Evolutionary conservation across 2,888 invertebrate species (phyloP).

Genomic region (Netelia inedita): DNA sequence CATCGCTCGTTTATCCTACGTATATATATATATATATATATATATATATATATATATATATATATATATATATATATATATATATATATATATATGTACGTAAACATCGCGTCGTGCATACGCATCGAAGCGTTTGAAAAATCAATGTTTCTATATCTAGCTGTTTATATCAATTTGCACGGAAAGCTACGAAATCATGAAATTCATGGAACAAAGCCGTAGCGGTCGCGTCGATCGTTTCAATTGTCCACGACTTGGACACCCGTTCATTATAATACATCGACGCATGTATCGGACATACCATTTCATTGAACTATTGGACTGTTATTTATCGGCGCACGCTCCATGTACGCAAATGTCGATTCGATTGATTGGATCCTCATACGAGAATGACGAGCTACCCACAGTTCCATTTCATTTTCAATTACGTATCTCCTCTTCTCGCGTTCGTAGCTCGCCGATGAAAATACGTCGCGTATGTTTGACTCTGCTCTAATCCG

Average conservation of each 20-base stretch:
- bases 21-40: not conserved
- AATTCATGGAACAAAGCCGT: not conserved
- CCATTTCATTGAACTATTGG: not conserved
- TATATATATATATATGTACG: not conserved
- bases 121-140: not conserved
- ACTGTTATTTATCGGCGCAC: slow-evolving; percentile 11
- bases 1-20: not conserved
- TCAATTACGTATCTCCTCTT: slow-evolving; percentile 16
- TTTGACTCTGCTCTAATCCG: slow-evolving; percentile 25
- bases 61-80: too few species aligned
- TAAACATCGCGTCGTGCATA: not conserved
- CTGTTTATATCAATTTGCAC: not conserved
- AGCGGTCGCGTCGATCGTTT: not conserved
- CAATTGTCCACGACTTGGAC: not conserved
- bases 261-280: not conserved
- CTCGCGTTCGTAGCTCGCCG: slow-evolving; percentile 3
- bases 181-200: not conserved
- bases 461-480: not conserved
- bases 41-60: too few species aligned
- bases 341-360: not conserved
- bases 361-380: slow-evolving; percentile 1
- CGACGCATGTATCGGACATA: not conserved
- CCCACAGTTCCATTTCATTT: slow-evolving; percentile 23
- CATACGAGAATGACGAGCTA: not conserved
- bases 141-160: not conserved